These are phyloP conservation scores for Australoheros scitulus DNA, from an alignment of 2,113 vertebrate species.

Conservation along the genomic window DNA sequence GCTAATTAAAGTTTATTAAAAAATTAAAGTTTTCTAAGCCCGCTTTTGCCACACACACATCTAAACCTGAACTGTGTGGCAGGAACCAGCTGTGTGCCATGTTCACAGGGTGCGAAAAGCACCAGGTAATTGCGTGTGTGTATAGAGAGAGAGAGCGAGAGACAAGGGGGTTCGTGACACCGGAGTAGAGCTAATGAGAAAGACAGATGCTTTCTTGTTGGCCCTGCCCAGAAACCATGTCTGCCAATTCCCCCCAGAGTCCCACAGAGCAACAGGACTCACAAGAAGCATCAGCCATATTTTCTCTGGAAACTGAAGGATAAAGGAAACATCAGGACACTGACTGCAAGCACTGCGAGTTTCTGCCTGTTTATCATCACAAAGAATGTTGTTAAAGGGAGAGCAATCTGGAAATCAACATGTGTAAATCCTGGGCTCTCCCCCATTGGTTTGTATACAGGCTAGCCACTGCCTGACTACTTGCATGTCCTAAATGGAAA, in stretches of 20 bases:
- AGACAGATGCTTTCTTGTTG: slow-evolving; percentile 73
- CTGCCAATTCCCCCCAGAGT: slow-evolving; percentile 41
- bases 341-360: slow-evolving; percentile 32
- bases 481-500: not conserved
- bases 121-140: slow-evolving; percentile 58
- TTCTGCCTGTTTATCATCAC: slow-evolving; percentile 28
- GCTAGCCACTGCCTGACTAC: not conserved
- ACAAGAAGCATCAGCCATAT: slow-evolving; percentile 34
- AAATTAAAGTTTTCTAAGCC: not conserved
- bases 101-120: slow-evolving; percentile 63
- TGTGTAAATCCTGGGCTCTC: slow-evolving; percentile 37
- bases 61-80: slow-evolving; percentile 14
- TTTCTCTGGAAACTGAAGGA: slow-evolving; percentile 41
- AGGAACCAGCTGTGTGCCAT: slow-evolving; percentile 76
- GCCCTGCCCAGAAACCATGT: slow-evolving; percentile 63
- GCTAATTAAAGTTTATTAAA: too few relatives aligned
- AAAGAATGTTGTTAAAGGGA: slow-evolving; percentile 42
- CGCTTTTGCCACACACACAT: not conserved
- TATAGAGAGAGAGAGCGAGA: not conserved
- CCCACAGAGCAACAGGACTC: slow-evolving; percentile 31
- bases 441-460: slow-evolving; percentile 10
- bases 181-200: slow-evolving; percentile 55
- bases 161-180: not conserved
- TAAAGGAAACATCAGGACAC: slow-evolving; percentile 14
- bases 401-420: slow-evolving; percentile 15